A percentile compares a stretch with the other conserved stretches of the same genome.
Evolutionary conservation across 1,140 invertebrate genomes (phyloP).

Genomic region (Zaprionus taronus): DNA sequence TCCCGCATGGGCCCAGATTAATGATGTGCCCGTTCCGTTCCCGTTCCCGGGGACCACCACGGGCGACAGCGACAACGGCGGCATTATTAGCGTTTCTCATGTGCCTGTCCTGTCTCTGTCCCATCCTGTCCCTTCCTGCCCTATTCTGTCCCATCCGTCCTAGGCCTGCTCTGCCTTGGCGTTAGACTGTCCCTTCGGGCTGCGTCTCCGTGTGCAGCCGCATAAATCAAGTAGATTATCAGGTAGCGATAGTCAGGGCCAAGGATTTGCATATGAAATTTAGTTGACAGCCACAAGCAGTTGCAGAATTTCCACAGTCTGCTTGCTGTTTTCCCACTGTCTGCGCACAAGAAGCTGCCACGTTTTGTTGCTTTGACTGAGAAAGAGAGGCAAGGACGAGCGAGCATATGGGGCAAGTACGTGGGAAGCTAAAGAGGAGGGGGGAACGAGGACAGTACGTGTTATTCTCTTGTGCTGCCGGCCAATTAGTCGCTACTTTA

Average conservation of each 20-base stretch:
- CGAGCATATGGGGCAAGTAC: too few species aligned
- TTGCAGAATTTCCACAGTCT: conserved; percentile 39
- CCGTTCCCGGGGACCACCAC: conserved; percentile 24
- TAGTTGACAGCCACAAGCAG: conserved; percentile 69
- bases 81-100: conserved; percentile 60
- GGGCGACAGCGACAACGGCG: conserved; percentile 19
- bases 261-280: conserved; percentile 79
- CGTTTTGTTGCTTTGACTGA: conserved; percentile 2
- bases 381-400: background rate
- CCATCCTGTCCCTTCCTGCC: background rate
- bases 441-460: background rate
- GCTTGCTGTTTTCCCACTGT: background rate
- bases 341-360: background rate
- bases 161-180: background rate
- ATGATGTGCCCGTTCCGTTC: conserved; percentile 60
- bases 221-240: conserved; percentile 78
- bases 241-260: conserved; percentile 68
- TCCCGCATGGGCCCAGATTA: conserved; percentile 74
- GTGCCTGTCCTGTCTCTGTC: conserved; percentile 9
- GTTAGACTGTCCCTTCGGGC: conserved; percentile 2
- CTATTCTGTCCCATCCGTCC: background rate
- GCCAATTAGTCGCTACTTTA: conserved; percentile 46
- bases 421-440: too few species aligned
- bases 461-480: conserved; percentile 29
- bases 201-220: conserved; percentile 48